phyloP scores from a whole-genome alignment of 2,113 vertebrate species.

The Ammodytes dubius region DNA sequence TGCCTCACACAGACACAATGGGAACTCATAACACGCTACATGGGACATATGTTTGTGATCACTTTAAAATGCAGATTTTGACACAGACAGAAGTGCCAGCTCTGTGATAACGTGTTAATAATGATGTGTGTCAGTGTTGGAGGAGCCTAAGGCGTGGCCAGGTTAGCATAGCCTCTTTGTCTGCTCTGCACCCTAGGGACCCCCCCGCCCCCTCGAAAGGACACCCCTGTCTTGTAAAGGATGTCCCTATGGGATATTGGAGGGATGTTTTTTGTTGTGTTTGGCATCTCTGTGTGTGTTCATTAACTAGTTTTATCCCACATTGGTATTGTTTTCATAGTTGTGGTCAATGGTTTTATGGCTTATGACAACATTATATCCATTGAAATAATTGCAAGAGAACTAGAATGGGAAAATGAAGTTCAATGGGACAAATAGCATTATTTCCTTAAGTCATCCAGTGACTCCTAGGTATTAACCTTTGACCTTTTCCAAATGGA shows the following conservation, averaged over 20 bases:
- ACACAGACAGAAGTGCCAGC: not conserved
- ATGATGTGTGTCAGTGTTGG: not conserved
- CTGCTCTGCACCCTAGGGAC: constrained; percentile 6
- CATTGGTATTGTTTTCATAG: not conserved
- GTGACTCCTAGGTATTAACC: not conserved
- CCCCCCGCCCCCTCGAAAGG: not conserved
- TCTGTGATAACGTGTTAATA: not conserved
- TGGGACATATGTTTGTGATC: constrained; percentile 37
- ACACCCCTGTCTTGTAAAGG: not conserved
- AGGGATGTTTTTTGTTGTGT: constrained; percentile 10
- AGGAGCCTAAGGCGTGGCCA: constrained; percentile 21
- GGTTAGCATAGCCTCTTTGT: constrained; percentile 34
- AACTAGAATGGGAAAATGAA: not conserved
- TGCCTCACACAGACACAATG: constrained; percentile 2
- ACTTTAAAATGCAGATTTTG: constrained; percentile 28
- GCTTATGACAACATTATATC: not conserved
- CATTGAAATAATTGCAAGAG: not conserved
- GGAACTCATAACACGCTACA: not conserved
- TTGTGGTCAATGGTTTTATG: not conserved
- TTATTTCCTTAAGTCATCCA: not conserved
- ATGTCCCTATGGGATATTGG: not conserved
- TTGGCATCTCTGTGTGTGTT: constrained; percentile 14
- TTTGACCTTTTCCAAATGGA: not conserved
- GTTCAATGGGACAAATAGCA: not conserved
- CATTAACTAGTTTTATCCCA: not conserved